Conservation (phyloP, 1,140 invertebrate genomes). For the Sycophaga agraensis region DNA sequence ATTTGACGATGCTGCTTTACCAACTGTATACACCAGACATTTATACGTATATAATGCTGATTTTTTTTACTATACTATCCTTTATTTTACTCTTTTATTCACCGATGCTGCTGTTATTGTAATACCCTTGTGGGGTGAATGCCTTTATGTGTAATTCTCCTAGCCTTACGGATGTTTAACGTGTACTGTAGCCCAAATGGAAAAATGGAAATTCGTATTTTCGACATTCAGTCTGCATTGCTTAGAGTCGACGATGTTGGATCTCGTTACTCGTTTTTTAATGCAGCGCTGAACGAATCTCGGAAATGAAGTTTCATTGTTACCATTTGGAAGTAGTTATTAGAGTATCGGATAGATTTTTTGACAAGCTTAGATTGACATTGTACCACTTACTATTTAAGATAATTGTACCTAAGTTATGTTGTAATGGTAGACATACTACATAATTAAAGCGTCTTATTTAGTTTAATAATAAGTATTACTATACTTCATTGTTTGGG, state of each 20-base stretch:
- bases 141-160: too few species aligned
- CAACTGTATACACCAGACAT: too few species aligned
- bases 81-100: neutral
- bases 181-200: constrained; percentile 14
- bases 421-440: neutral
- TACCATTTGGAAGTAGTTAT: constrained; percentile 16
- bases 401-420: constrained; percentile 5
- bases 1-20: too few species aligned
- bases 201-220: constrained; percentile 4
- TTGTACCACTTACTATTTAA: constrained; percentile 2
- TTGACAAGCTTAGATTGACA: neutral
- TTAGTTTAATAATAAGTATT: constrained; percentile 8
- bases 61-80: neutral
- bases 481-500: constrained; percentile 9
- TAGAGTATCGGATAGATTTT: constrained; percentile 9
- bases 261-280: too few species aligned
- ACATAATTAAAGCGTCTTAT: constrained; percentile 2
- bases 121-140: neutral
- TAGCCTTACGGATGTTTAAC: too few species aligned
- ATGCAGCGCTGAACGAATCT: constrained; percentile 4
- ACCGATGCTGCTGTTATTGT: neutral
- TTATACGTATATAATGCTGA: too few species aligned
- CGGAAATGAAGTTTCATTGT: neutral
- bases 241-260: too few species aligned
- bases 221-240: neutral